phyloP scores from a whole-genome alignment of 2,888 invertebrate genomes.

The Cephus nigrinus region DNA sequence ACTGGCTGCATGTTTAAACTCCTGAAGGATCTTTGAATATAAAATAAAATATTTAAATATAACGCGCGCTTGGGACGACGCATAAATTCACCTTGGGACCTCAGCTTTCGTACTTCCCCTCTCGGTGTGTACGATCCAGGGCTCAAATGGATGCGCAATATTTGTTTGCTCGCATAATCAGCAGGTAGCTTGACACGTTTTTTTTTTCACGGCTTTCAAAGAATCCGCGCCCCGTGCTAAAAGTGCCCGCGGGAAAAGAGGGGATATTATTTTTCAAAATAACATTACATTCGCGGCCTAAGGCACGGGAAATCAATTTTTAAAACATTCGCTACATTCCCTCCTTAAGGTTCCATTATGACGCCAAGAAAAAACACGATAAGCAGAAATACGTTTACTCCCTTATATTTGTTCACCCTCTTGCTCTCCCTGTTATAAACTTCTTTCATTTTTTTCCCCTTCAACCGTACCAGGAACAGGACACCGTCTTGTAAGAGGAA shows the following conservation, averaged over 20 bases:
- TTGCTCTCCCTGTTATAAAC: no score
- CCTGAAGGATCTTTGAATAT: neutral
- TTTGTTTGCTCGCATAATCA: neutral
- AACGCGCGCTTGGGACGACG: neutral
- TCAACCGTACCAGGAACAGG: neutral
- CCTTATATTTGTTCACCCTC: neutral
- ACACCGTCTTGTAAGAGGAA: neutral
- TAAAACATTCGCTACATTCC: neutral
- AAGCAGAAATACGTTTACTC: neutral
- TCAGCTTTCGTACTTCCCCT: neutral
- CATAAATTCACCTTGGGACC: neutral
- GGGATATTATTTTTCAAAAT: neutral
- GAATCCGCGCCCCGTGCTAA: neutral
- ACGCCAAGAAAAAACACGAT: neutral
- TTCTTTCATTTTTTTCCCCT: neutral
- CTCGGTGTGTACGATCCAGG: neutral
- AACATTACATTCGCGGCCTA: neutral
- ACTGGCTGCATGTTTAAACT: neutral
- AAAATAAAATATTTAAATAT: neutral
- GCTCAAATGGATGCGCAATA: neutral
- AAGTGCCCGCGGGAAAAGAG: neutral
- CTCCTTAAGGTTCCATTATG: neutral
- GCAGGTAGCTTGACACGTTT: neutral
- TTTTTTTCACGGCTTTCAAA: neutral
- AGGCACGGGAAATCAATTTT: neutral